phyloP scores from a whole-genome alignment of 2,797 vertebrate genomes.

The Amniataba percoides region DNA sequence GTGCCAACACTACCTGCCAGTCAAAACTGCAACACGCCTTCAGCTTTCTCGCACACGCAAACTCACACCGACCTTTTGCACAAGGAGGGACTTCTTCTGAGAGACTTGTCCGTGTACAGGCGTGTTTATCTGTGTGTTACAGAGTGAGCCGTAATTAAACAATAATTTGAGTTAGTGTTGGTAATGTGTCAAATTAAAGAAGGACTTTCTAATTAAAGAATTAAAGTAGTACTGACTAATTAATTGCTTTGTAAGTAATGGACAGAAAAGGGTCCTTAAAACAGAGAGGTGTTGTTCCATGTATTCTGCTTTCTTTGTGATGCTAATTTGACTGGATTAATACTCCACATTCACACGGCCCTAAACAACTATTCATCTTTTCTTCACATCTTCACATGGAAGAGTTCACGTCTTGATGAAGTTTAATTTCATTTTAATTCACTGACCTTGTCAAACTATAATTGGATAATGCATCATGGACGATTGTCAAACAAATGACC shows the following conservation, averaged over 20 bases:
- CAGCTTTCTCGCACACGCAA: slow-evolving; percentile 31
- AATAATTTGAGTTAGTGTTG: slow-evolving; percentile 61
- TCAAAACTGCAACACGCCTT: slow-evolving; percentile 65
- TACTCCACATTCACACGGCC: slow-evolving; percentile 60
- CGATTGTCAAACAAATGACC: slow-evolving; percentile 18
- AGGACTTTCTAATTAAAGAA: slow-evolving; percentile 71
- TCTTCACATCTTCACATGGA: slow-evolving; percentile 49
- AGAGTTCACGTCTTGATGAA: slow-evolving; percentile 37
- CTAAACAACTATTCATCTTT: slow-evolving; percentile 61
- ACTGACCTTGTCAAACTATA: slow-evolving; percentile 34
- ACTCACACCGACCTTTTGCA: slow-evolving; percentile 37
- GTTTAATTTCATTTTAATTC: slow-evolving; percentile 54
- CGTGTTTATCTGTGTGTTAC: slow-evolving; percentile 27
- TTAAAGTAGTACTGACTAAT: slow-evolving; percentile 71
- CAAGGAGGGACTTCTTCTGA: slow-evolving; percentile 11
- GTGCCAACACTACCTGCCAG: slow-evolving; percentile 73
- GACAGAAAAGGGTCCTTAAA: slow-evolving; percentile 62
- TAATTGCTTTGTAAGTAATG: slow-evolving; percentile 71
- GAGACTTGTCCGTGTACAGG: background rate
- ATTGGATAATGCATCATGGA: slow-evolving; percentile 36
- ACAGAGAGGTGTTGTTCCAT: slow-evolving; percentile 60
- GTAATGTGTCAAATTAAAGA: slow-evolving; percentile 71
- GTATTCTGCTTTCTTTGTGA: slow-evolving; percentile 53
- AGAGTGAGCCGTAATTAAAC: slow-evolving; percentile 54
- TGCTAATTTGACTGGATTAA: slow-evolving; percentile 78